Evolutionary conservation across 2,888 invertebrate genomes (phyloP), one percentile per base, ranked within the genome.

Genomic region (Aricia artaxerxes): DNA sequence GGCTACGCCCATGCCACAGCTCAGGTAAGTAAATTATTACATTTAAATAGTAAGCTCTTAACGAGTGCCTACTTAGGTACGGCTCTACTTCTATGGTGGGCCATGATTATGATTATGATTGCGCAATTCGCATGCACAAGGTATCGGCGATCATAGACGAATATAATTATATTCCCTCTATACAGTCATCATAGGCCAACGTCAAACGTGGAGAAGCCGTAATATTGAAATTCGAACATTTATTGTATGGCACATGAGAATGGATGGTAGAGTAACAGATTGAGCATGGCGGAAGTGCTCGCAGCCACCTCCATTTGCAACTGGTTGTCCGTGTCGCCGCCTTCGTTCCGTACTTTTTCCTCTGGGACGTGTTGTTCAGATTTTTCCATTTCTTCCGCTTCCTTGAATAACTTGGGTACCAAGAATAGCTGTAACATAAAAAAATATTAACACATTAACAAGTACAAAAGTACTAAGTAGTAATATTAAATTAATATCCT

Each of bases 271-370:
- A 95, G 83, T 1, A 95, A 79, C 79, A 94, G 91, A 83, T 94
- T 93, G 0, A 94, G 87, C 2, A 94, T 83, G 0, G 94, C 89
- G 0, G 95, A 93, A 0, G 95, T 94, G 0, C 93, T 94, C 0
- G 94, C 94, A 0, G 94, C 94, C 1, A 94, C 94, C 79, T 93
- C 94, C 9, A 93, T 82, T 60, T 92, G 87, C 57, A 93, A 81
- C 0, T 87, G 86, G 1, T 85, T 85, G n/a, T 85, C 87, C 4
- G 83, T 78, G 53, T 81, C 83, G 24, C 79, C 80, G 11, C 82
- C 81, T 16, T 81, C 82, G 35, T 53, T 53, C 16, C 76, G 76
- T 57, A 2, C 13, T n/a, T 69, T 78, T 53, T 83, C 84, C 2
- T 87, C 81, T 13, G 77, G 77, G 2, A 24, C 78, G 6, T 61